A percentile compares a stretch with the other conserved stretches of the same genome.
Evolutionary conservation across 2,888 invertebrate species (phyloP).

Genomic region (Odontomyia ornata): DNA sequence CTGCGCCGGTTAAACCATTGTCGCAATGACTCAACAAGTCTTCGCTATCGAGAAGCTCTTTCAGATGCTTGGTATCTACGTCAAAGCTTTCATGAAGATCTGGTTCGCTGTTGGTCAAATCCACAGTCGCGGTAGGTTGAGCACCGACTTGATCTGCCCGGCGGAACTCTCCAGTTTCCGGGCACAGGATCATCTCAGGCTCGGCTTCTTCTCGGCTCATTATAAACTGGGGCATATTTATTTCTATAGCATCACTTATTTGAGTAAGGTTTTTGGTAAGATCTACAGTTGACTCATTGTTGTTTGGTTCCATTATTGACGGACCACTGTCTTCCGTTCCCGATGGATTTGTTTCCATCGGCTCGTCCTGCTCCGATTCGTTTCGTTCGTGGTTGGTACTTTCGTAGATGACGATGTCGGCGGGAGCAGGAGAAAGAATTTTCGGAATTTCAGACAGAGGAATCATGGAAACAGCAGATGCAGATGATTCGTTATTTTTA

Average conservation of each 20-base stretch:
- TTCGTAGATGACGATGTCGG: slow-evolving; percentile 54
- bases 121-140: slow-evolving; percentile 36
- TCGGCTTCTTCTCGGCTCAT: slow-evolving; percentile 44
- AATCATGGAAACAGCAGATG: not conserved
- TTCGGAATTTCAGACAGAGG: slow-evolving; percentile 45
- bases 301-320: slow-evolving; percentile 46
- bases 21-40: slow-evolving; percentile 61
- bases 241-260: slow-evolving; percentile 50
- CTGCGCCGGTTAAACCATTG: slow-evolving; percentile 64
- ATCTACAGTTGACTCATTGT: slow-evolving; percentile 47
- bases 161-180: slow-evolving; percentile 58
- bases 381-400: slow-evolving; percentile 54
- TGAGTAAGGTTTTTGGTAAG: slow-evolving; percentile 53
- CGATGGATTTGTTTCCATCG: slow-evolving; percentile 46
- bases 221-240: slow-evolving; percentile 50
- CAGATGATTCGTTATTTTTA: not conserved
- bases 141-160: not conserved
- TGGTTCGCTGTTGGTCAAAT: slow-evolving; percentile 32
- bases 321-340: slow-evolving; percentile 23
- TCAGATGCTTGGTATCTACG: slow-evolving; percentile 61
- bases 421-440: slow-evolving; percentile 43
- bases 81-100: slow-evolving; percentile 43
- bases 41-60: slow-evolving; percentile 61
- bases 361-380: slow-evolving; percentile 49
- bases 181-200: slow-evolving; percentile 57